Percentiles rank a stretch among this genome's conserved stretches.
Evolutionary conservation across 2,888 invertebrate genomes (phyloP).

Genomic region (Ochropacha duplaris): DNA sequence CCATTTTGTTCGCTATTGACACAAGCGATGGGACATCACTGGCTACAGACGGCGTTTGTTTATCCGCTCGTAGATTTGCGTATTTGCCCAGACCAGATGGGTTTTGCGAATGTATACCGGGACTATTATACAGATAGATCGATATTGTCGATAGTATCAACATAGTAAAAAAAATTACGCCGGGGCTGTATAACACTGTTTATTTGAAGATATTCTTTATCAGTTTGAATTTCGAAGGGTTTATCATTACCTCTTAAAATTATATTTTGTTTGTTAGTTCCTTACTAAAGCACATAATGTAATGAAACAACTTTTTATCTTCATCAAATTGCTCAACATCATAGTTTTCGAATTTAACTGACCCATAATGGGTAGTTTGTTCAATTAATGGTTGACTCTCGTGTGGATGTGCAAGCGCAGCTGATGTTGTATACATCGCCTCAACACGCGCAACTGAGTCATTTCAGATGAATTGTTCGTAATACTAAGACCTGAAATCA

Average conservation of each 20-base stretch:
- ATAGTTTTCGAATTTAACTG: no score
- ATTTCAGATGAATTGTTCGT: neutral
- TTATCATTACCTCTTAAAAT: no score
- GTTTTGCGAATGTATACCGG: neutral
- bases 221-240: no score
- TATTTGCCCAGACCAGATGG: neutral
- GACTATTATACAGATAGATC: neutral
- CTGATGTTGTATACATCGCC: neutral
- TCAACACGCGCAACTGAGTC: constrained; percentile 14
- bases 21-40: neutral
- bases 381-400: no score
- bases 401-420: constrained; percentile 6
- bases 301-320: no score
- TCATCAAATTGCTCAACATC: no score
- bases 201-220: no score
- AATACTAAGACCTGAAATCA: neutral
- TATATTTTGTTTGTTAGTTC: no score
- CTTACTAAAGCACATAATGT: no score
- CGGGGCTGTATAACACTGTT: no score
- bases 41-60: neutral
- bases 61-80: neutral
- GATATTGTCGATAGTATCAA: no score
- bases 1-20: neutral
- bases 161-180: no score
- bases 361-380: neutral